Base-by-base conservation (phyloP, 2,797 vertebrate genomes). In the Pseudopleuronectes americanus region DNA sequence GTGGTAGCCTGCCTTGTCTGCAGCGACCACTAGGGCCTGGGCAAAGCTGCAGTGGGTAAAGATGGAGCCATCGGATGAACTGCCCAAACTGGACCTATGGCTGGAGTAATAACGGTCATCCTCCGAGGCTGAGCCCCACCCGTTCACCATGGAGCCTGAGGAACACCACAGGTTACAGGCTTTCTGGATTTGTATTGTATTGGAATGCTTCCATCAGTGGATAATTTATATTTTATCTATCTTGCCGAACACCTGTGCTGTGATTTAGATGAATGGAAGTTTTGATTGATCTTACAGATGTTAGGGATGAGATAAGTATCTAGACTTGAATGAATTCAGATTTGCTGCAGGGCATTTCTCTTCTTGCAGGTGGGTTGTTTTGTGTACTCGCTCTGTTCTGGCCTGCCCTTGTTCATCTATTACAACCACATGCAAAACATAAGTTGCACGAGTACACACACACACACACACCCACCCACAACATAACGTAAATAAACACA, bases 91-190 rank as follows among this genome's bases (percentile, higher is more conserved):
- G 96, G 96, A 98, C 95, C 96, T 96, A 93, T 89, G 96, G 93
- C 96, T 97, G 96, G 97, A 97, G 96, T 96, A 97, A 94, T 96
- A 96, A 93, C 92, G 95, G 83, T 98, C 97, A 62, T 95, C 95
- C 91, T 99, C 97, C 83, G 97, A 99, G 91, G 96, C 97, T 79
- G 97, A 99, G 94, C 97, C 97, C 97, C 97, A 99, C 87, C 96
- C 97, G 92, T 99, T 99, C 95, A 98, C 95, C 96, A 99, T 97
- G 95, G 97, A 99, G 92, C 97, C 97, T 99, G 95, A 87, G 87
- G 86, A 89, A 90, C 79, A 91, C 84, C 86, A 70, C 56, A 91
- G 55, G 21, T 68, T 80, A 89, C 66, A 85, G 80, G 17, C 10
- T 59, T 63, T 57, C 21, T 22, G 38, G 38, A 13, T 63, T 45